Conservation (phyloP, 2,113 vertebrate genomes). For the Mesitornis unicolor region DNA sequence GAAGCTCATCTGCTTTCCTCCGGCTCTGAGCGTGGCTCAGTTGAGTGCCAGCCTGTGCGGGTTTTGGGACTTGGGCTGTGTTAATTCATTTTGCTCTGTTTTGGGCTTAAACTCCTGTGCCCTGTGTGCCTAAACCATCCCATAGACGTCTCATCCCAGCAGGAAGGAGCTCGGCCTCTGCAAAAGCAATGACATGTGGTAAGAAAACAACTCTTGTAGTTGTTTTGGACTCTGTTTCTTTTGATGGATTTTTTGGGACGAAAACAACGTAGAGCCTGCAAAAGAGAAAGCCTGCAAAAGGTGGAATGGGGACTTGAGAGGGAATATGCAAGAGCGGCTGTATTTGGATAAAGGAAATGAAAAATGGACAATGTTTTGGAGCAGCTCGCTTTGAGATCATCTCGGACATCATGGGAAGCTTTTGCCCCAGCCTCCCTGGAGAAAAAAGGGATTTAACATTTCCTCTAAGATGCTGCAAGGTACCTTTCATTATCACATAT, state of each 20-base stretch:
- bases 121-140: fast-evolving
- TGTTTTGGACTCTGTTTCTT: neutral
- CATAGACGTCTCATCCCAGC: neutral
- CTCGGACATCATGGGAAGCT: neutral
- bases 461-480: neutral
- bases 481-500: neutral
- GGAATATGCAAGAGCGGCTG: neutral
- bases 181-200: fast-evolving
- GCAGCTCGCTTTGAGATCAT: neutral
- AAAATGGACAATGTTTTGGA: neutral
- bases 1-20: neutral
- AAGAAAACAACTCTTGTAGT: neutral
- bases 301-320: neutral
- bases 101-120: neutral
- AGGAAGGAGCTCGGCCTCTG: neutral
- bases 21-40: neutral
- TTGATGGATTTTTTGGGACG: neutral
- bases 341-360: neutral
- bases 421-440: neutral
- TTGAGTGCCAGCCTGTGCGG: no score
- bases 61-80: fast-evolving
- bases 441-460: neutral
- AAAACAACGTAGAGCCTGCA: neutral
- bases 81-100: neutral
- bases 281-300: neutral